A percentile compares a stretch with the other conserved stretches of the same genome.
These are phyloP conservation scores for Eudyptes chrysolophus DNA, from an alignment of 2,113 vertebrate genomes.

Conservation along the genomic window DNA sequence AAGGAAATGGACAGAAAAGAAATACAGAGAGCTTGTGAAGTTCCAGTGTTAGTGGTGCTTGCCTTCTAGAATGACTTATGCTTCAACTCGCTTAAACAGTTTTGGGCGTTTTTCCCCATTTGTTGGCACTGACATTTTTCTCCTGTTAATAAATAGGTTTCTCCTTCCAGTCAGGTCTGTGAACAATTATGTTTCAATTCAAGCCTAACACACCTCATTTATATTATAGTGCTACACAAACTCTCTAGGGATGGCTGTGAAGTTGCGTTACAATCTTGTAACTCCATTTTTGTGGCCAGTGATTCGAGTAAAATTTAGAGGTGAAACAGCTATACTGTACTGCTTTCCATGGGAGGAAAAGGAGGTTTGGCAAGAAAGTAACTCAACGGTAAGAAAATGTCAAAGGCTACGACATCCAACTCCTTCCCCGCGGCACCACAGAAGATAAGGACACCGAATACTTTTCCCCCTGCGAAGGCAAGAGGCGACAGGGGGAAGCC, in stretches of 20 bases:
- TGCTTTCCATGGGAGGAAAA: no score
- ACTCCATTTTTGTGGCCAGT: neutral
- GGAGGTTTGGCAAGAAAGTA: neutral
- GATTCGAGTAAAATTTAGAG: neutral
- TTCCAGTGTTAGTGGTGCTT: neutral
- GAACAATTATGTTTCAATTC: neutral
- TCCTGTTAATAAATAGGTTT: neutral
- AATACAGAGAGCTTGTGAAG: neutral
- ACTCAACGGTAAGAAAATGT: neutral
- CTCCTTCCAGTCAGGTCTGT: neutral
- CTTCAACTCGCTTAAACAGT: neutral
- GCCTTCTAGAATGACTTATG: neutral
- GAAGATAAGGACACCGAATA: neutral
- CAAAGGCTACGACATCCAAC: neutral
- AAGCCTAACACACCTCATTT: neutral
- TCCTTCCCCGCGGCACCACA: neutral
- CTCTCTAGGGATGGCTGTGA: neutral
- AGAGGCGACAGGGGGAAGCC: no score
- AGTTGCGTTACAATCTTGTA: neutral
- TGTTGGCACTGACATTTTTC: neutral
- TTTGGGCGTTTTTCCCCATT: accelerated
- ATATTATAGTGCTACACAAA: neutral
- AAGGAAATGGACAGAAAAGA: neutral
- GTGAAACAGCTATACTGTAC: neutral
- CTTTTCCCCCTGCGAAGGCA: neutral